Base-by-base conservation (phyloP, 2,113 vertebrate genomes). In the Oceanites oceanicus region DNA sequence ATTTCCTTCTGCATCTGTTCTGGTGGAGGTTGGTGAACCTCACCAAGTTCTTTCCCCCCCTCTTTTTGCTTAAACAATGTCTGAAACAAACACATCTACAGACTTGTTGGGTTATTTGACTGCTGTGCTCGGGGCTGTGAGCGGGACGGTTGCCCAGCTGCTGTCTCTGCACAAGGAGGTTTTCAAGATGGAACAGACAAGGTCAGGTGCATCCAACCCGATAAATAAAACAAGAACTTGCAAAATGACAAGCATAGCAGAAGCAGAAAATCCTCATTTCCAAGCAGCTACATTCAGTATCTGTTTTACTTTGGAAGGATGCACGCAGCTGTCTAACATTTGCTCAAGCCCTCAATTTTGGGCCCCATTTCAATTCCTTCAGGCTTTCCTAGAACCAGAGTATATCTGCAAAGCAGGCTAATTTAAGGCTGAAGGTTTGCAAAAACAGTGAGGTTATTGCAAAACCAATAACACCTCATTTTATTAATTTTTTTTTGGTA, bases 221-320 rank as follows among this genome's bases (percentile, higher is more conserved):
- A 86, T 96, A 97, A 98, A 97, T 96, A 97, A 93, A 96, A 94
- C 84, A 94, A 92, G 90, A 95, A 66, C 95, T 88, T 92, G 92
- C 44, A 50, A 80, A 90, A 86, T 96, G 98, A 98, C 98, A 98
- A 91, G 97, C 98, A 97, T 98, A 96, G 92, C 97, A 91, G 90
- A 92, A 95, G 95, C 98, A 98, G 97, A 98, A 98, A 98, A 98
- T 98, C 85, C 86, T 95, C 77, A 98, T 98, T 98, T 98, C 93
- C 92, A 97, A 97, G 79, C 93, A 95, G 98, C 97, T 98, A 98
- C 97, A 98, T 97, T 97, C 94, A 97, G 98, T 97, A 97, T 98
- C 98, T 97, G 96, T 96, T 98, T 98, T 96, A 97, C 92, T 40
- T 94, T 49, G 77, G 87, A 87, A 96, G 92, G 94, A 96, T 81